Percentiles rank a stretch among this genome's conserved stretches.
phyloP scores from a whole-genome alignment of 30 jellyfish, hydroid and myxozoan genomes.

The Catostylus mosaicus region DNA sequence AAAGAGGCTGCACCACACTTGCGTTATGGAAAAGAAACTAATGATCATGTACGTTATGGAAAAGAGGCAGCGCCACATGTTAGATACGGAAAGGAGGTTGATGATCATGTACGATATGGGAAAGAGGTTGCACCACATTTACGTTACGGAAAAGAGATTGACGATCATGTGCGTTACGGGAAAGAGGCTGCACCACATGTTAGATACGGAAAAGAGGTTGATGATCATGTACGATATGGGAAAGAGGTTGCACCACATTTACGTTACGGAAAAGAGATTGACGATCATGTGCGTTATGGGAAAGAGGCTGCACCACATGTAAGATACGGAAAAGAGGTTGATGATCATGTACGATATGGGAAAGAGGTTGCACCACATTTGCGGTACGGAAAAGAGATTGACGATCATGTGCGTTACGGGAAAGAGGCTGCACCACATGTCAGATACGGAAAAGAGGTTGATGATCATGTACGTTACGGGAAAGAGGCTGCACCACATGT shows the following conservation, averaged over 20 bases:
- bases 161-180: neutral
- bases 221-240: neutral
- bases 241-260: constrained; percentile 5
- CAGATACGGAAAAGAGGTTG: constrained; percentile 50
- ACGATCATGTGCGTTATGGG: neutral
- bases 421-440: constrained; percentile 39
- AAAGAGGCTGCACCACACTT: constrained; percentile 9
- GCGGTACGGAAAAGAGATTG: constrained; percentile 33
- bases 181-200: constrained; percentile 8
- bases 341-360: constrained; percentile 29
- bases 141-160: constrained; percentile 10
- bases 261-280: constrained; percentile 13
- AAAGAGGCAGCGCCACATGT: constrained; percentile 3
- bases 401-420: constrained; percentile 26
- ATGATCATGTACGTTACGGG: constrained; percentile 31
- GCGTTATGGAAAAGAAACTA: constrained; percentile 6
- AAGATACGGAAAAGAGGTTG: constrained; percentile 40
- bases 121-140: neutral
- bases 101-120: neutral
- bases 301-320: constrained; percentile 18
- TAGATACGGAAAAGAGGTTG: constrained; percentile 1
- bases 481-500: constrained; percentile 38
- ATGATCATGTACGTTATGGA: neutral
- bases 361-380: constrained; percentile 23
- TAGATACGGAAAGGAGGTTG: constrained; percentile 16